Evolutionary conservation across 1,140 invertebrate species (phyloP).

Genomic region (Elymnias hypermnestra): DNA sequence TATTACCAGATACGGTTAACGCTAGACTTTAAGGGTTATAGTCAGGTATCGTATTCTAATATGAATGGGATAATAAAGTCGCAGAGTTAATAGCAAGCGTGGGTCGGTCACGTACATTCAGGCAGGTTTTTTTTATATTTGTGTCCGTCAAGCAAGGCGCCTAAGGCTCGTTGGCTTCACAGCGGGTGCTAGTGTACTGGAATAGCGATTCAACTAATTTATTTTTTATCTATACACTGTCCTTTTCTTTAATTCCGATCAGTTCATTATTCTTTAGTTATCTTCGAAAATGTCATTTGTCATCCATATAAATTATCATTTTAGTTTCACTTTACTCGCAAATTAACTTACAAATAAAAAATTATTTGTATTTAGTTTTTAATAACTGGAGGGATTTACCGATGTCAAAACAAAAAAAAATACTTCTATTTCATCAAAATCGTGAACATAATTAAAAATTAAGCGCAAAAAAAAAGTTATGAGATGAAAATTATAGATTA

Average conservation of each 20-base stretch:
- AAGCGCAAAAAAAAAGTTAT: no score
- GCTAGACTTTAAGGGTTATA: background rate
- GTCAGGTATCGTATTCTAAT: constrained; percentile 23
- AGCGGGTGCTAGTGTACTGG: constrained; percentile 41
- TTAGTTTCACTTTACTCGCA: no score
- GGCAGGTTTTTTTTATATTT: constrained; percentile 46
- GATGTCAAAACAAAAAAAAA: no score
- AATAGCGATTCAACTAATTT: constrained; percentile 49
- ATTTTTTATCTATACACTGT: constrained; percentile 50
- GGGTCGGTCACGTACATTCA: constrained; percentile 39
- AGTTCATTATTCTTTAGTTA: constrained; percentile 11
- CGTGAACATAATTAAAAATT: no score
- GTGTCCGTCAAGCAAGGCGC: constrained; percentile 55
- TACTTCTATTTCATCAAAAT: no score
- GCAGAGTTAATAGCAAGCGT: constrained; percentile 56
- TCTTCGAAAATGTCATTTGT: no score
- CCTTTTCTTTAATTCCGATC: constrained; percentile 18
- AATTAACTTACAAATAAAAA: no score
- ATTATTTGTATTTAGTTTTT: no score
- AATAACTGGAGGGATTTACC: no score
- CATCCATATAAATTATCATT: no score
- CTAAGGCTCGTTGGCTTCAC: constrained; percentile 40
- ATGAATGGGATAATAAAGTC: constrained; percentile 64
- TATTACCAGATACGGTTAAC: background rate
- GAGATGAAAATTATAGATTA: no score